Evolutionary conservation across 2,113 vertebrate genomes (phyloP).

Genomic region (Tragelaphus strepsiceros): DNA sequence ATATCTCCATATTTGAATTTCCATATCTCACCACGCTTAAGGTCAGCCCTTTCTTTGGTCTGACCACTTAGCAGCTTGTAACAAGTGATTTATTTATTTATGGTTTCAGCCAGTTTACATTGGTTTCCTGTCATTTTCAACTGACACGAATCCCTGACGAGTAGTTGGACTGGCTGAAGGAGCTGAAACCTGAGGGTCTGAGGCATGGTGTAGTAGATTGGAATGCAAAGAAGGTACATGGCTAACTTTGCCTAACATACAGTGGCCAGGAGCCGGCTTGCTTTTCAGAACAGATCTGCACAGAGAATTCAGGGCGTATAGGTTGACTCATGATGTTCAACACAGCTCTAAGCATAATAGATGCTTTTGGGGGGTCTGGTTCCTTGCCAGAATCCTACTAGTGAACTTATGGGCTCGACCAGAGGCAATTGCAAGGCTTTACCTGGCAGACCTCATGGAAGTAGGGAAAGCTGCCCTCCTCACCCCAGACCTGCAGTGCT

Average conservation of each 20-base stretch:
- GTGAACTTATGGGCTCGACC: neutral
- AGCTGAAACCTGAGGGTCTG: neutral
- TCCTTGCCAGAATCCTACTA: neutral
- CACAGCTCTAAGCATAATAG: neutral
- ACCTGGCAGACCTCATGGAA: neutral
- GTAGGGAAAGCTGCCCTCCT: neutral
- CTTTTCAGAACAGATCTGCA: neutral
- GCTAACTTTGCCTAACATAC: neutral
- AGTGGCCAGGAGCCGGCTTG: neutral
- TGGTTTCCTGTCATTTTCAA: neutral
- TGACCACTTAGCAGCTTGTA: neutral
- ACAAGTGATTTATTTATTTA: neutral
- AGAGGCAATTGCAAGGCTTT: neutral
- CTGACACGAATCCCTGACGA: neutral
- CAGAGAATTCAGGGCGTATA: neutral
- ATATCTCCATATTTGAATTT: neutral
- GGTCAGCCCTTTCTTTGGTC: neutral
- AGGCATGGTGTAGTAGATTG: neutral
- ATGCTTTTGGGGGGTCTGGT: neutral
- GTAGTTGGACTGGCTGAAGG: neutral
- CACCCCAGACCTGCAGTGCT: neutral
- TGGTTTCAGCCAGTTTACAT: neutral
- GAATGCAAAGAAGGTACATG: neutral
- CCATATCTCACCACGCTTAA: neutral
- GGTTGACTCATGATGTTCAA: neutral